A percentile compares a stretch with the other conserved stretches of the same genome.
phyloP scores from a whole-genome alignment of 1,140 invertebrate genomes.

The Lasaia peninsularis region DNA sequence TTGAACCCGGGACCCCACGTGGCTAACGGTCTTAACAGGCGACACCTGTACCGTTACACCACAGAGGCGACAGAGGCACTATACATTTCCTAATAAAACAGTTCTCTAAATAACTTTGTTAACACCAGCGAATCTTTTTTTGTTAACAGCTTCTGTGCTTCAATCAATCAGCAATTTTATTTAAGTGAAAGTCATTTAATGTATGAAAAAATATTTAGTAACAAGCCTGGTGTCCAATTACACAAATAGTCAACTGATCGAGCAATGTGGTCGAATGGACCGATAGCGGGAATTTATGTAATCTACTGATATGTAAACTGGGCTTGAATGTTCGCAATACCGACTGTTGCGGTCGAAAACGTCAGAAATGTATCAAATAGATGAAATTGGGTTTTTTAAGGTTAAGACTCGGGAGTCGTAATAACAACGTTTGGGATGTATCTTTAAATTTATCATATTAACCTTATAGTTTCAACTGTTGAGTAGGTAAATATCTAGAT shows the following conservation, averaged over 20 bases:
- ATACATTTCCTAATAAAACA: no score
- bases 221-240: neutral
- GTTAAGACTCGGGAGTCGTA: neutral
- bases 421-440: neutral
- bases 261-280: conserved; percentile 2
- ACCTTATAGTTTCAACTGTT: neutral
- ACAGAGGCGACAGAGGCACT: no score
- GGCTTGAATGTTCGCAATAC: neutral
- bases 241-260: neutral
- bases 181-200: no score
- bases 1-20: no score
- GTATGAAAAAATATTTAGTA: neutral
- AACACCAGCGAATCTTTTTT: no score
- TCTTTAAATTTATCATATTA: neutral
- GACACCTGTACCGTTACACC: no score
- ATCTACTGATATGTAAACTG: neutral
- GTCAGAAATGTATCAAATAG: neutral
- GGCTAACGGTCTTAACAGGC: no score
- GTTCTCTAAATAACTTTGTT: no score
- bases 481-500: no score
- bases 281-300: neutral
- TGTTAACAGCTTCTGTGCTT: no score
- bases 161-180: no score
- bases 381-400: neutral
- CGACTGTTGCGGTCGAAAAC: neutral